A percentile compares a stretch with the other conserved stretches of the same genome.
Evolutionary conservation across 2,113 vertebrate genomes (phyloP).

Genomic region (Axis porcinus): DNA sequence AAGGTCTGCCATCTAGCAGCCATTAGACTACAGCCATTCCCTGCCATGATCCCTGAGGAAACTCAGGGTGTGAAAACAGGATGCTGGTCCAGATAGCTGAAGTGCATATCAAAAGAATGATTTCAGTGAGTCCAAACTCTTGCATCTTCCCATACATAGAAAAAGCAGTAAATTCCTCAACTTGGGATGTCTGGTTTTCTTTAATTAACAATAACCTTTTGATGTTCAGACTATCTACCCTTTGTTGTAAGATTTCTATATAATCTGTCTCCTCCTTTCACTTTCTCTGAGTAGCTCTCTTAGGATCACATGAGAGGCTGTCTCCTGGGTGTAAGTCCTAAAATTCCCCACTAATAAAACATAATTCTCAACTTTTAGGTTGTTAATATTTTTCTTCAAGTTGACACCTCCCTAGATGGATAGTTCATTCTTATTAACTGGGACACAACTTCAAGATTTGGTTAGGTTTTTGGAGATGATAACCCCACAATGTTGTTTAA

Average conservation of each 20-base stretch:
- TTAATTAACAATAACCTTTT: background rate
- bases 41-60: background rate
- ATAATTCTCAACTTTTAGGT: background rate
- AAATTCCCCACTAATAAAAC: background rate
- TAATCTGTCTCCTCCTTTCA: background rate
- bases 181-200: background rate
- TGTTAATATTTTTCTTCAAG: background rate
- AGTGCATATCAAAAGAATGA: background rate
- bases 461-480: background rate
- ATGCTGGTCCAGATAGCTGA: background rate
- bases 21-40: background rate
- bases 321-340: background rate
- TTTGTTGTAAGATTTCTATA: background rate
- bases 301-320: background rate
- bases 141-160: background rate
- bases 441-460: background rate
- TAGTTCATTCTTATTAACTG: background rate
- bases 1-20: background rate
- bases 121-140: background rate
- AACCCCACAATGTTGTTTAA: background rate
- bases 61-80: background rate
- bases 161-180: background rate
- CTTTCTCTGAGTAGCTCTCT: background rate
- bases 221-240: background rate
- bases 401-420: background rate